Conservation (phyloP, 2,888 invertebrate genomes). For the Oconnorella tubifera region DNA sequence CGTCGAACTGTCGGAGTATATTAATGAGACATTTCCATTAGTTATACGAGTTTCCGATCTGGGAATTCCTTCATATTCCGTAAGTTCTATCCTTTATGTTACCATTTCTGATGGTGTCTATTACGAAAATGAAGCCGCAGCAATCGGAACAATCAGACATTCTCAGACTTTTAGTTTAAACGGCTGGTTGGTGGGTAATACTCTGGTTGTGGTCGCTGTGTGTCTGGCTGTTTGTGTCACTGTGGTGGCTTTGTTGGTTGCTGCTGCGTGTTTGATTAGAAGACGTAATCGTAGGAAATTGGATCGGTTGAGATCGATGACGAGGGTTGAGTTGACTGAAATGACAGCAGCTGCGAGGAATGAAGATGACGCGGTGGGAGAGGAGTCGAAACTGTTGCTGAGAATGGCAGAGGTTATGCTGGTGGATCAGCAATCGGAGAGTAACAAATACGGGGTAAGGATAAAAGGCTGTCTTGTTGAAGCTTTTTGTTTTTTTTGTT, state of each 20-base stretch:
- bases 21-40: conserved; percentile 20
- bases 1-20: not conserved
- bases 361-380: not conserved
- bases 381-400: conserved; percentile 1
- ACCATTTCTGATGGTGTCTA: conserved; percentile 11
- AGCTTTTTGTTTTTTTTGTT: too few species aligned
- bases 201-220: conserved; percentile 14
- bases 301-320: not conserved
- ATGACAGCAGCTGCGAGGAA: not conserved
- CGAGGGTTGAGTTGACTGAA: conserved; percentile 2
- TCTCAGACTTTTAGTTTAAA: not conserved
- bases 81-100: conserved; percentile 6
- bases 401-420: not conserved
- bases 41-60: conserved; percentile 17
- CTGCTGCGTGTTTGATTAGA: conserved; percentile 7
- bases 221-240: conserved; percentile 10
- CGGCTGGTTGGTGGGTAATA: not conserved
- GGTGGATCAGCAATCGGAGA: not conserved
- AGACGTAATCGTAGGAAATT: not conserved
- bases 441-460: not conserved
- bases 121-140: not conserved
- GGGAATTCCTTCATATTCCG: conserved; percentile 2
- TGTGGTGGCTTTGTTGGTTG: conserved; percentile 2
- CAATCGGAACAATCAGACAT: not conserved
- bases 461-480: not conserved